Evolutionary conservation across 2,888 invertebrate species (phyloP).

Genomic region (Acronicta alni): DNA sequence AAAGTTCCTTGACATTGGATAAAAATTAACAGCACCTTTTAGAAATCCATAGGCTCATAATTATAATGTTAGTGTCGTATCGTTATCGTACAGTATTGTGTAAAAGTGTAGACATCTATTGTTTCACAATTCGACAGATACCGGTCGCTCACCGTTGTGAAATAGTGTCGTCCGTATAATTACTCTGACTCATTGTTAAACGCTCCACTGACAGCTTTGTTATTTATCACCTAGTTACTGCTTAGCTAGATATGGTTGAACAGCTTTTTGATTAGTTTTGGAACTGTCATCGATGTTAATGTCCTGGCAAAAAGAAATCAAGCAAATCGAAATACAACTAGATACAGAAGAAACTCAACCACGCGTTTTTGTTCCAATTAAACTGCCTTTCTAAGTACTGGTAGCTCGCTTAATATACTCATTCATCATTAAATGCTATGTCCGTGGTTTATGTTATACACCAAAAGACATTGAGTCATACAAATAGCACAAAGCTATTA

Average conservation of each 20-base stretch:
- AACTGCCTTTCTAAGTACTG: constrained; percentile 2
- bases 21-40: too few relatives aligned
- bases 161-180: constrained; percentile 73
- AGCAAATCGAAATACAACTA: constrained; percentile 37
- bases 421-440: constrained; percentile 29
- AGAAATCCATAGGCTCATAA: background rate
- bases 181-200: constrained; percentile 71
- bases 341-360: constrained; percentile 9
- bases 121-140: constrained; percentile 64
- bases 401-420: constrained; percentile 12
- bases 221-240: constrained; percentile 60
- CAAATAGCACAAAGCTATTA: constrained; percentile 55
- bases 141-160: constrained; percentile 65
- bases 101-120: constrained; percentile 36
- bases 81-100: constrained; percentile 27
- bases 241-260: constrained; percentile 51
- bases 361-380: constrained; percentile 18
- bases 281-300: constrained; percentile 42
- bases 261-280: constrained; percentile 52
- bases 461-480: constrained; percentile 39
- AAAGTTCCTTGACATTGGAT: background rate
- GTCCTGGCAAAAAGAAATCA: constrained; percentile 34
- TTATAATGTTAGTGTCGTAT: constrained; percentile 5
- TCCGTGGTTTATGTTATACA: constrained; percentile 39
- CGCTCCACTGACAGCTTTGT: constrained; percentile 59